These are phyloP conservation scores for Petrocephalus zakoni DNA, from an alignment of 2,113 vertebrate species.

Conservation along the genomic window DNA sequence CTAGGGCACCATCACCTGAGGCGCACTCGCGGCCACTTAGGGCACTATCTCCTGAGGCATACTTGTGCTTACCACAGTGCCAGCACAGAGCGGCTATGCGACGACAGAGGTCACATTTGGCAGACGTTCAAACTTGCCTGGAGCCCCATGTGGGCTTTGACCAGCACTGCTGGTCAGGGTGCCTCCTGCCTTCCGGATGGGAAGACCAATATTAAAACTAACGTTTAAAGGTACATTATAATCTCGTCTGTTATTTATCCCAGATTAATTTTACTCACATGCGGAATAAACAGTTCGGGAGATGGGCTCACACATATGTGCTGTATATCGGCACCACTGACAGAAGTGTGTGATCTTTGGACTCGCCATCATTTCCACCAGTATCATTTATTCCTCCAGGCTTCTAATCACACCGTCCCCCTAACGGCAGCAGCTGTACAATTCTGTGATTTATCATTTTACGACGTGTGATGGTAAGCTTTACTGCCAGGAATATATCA, in stretches of 20 bases:
- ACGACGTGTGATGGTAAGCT: not conserved
- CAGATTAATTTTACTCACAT: not conserved
- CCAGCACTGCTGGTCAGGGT: not conserved
- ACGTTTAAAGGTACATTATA: not conserved
- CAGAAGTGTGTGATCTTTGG: not conserved
- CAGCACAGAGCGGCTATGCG: not conserved
- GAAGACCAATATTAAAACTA: not conserved
- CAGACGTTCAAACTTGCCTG: not conserved
- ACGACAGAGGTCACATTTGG: not conserved
- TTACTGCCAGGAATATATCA: constrained; percentile 1
- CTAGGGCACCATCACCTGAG: not conserved
- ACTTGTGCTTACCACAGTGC: not conserved
- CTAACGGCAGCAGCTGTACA: not conserved
- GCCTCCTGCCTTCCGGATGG: not conserved
- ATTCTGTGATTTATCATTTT: not conserved
- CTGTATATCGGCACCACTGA: not conserved
- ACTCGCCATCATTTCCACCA: not conserved
- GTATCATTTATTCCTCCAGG: not conserved
- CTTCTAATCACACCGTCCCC: not conserved
- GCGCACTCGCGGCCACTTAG: not conserved
- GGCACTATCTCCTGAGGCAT: too few species aligned
- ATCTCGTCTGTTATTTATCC: not conserved
- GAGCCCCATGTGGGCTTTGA: not conserved
- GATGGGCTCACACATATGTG: not conserved
- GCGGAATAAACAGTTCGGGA: not conserved